These are phyloP conservation scores for Zaprionus bogoriensis DNA, from an alignment of 2,888 invertebrate genomes.

Conservation along the genomic window DNA sequence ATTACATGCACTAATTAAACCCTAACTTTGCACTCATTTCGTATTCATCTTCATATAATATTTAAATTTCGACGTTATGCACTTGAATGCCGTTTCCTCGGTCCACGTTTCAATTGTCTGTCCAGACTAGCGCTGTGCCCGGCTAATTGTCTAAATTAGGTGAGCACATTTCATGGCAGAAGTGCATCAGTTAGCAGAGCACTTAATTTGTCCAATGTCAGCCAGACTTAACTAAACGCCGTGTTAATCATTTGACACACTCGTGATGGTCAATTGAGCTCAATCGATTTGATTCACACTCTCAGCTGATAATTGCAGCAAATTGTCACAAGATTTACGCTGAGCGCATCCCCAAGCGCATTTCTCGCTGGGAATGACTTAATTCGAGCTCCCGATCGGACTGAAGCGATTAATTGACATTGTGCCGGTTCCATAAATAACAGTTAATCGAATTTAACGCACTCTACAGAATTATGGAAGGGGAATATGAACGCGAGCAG, in stretches of 20 bases:
- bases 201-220: conserved; percentile 15
- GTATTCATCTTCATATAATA: conserved; percentile 1
- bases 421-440: conserved; percentile 61
- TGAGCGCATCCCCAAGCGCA: conserved; percentile 14
- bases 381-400: conserved; percentile 34
- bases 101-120: conserved; percentile 50
- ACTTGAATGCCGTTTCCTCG: conserved; percentile 44
- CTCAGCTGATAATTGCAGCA: conserved; percentile 37
- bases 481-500: conserved; percentile 1
- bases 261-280: neutral
- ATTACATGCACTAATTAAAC: neutral
- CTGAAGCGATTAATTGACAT: conserved; percentile 66
- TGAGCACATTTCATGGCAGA: neutral
- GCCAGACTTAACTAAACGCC: neutral
- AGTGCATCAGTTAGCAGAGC: neutral
- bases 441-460: conserved; percentile 59
- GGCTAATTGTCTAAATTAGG: conserved; percentile 66
- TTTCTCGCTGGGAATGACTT: conserved; percentile 22
- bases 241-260: conserved; percentile 1
- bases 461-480: conserved; percentile 14
- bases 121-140: conserved; percentile 40
- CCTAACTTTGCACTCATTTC: neutral
- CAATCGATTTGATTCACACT: conserved; percentile 21
- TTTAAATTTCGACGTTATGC: conserved; percentile 5
- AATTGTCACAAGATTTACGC: conserved; percentile 40